Evolutionary conservation across 2,797 vertebrate species (phyloP).

Genomic region (Eptatretus atami): DNA sequence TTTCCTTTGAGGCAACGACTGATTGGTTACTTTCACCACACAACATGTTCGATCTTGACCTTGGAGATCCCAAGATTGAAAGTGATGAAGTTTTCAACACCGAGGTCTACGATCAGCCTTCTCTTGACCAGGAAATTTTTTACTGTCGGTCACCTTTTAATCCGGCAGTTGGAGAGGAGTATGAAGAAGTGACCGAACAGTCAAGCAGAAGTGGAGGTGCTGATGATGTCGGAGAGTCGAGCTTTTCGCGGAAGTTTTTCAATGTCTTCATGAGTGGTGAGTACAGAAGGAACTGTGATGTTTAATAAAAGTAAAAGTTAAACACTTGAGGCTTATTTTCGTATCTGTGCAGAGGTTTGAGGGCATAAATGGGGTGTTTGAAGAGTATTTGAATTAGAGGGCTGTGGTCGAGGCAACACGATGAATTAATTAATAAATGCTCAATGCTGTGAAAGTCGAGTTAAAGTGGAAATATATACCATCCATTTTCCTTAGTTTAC

Average conservation of each 20-base stretch:
- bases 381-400: too few relatives aligned
- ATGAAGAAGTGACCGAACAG: slow-evolving; percentile 38
- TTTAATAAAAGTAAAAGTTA: too few relatives aligned
- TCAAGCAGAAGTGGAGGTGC: slow-evolving; percentile 61
- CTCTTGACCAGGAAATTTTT: not conserved
- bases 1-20: not conserved
- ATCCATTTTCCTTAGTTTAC: too few relatives aligned
- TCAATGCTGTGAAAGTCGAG: too few relatives aligned
- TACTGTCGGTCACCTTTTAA: slow-evolving; percentile 33
- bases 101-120: not conserved
- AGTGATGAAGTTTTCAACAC: not conserved
- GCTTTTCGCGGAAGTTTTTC: slow-evolving; percentile 87
- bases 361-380: too few relatives aligned
- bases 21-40: not conserved
- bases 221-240: slow-evolving; percentile 20
- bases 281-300: too few relatives aligned
- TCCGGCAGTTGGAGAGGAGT: slow-evolving; percentile 59
- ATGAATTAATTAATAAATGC: too few relatives aligned
- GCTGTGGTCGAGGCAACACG: too few relatives aligned
- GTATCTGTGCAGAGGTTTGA: too few relatives aligned
- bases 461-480: too few relatives aligned
- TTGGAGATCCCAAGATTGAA: not conserved
- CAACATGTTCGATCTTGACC: not conserved
- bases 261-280: slow-evolving; percentile 75
- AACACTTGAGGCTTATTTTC: too few relatives aligned